Conservation (phyloP, 2,797 vertebrate genomes). For the Rhinella marina region DNA sequence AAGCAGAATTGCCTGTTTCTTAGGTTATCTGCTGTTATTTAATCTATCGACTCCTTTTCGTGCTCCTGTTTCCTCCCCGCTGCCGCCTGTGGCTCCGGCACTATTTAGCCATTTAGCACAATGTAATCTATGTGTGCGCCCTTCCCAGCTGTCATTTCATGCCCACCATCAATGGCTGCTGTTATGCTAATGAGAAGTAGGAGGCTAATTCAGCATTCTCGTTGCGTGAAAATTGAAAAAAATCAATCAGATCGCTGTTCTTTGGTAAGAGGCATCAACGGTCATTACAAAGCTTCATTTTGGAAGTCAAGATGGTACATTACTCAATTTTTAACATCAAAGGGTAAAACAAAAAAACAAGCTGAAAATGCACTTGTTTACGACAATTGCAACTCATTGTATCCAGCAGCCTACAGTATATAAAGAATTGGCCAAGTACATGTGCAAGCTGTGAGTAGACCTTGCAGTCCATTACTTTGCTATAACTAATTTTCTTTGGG, state of each 20-base stretch:
- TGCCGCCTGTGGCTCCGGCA: not conserved
- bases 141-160: slow-evolving; percentile 22
- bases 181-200: slow-evolving; percentile 6
- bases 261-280: not conserved
- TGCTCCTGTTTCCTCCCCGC: not conserved
- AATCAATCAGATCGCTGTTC: not conserved
- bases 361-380: not conserved
- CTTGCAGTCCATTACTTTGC: not conserved
- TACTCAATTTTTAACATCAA: not conserved
- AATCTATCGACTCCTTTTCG: not conserved
- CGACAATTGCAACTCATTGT: not conserved
- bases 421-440: not conserved
- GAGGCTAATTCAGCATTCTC: slow-evolving; percentile 18
- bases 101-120: not conserved
- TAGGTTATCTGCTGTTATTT: slow-evolving; percentile 9
- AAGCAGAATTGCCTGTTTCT: not conserved
- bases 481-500: not conserved
- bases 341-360: not conserved
- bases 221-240: not conserved
- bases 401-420: not conserved
- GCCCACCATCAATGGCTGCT: not conserved
- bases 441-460: not conserved
- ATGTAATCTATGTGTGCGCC: not conserved
- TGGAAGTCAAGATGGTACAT: not conserved
- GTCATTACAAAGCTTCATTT: not conserved